A percentile compares a stretch with the other conserved stretches of the same genome.
Evolutionary conservation across 2,888 invertebrate species (phyloP).

Genomic region (Piscicola geometra): DNA sequence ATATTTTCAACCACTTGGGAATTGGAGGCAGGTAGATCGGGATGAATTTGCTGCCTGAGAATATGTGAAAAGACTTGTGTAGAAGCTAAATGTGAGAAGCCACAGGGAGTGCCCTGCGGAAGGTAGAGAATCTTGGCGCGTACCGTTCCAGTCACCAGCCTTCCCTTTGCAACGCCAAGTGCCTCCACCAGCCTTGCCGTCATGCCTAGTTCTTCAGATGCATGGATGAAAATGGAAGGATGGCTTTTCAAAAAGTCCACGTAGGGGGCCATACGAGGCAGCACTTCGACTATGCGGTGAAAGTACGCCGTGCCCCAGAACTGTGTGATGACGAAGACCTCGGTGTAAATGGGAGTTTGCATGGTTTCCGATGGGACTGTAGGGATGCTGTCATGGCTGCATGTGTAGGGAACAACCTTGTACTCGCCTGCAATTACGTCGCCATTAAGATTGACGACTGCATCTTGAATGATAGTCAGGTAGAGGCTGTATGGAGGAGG

Average conservation of each 20-base stretch:
- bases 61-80: slow-evolving; percentile 38
- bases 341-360: slow-evolving; percentile 38
- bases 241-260: slow-evolving; percentile 39
- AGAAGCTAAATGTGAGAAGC: slow-evolving; percentile 39
- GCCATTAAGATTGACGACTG: slow-evolving; percentile 40
- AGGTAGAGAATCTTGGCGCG: slow-evolving; percentile 42
- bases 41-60: neutral
- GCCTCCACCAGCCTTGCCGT: slow-evolving; percentile 36
- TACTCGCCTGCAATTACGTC: slow-evolving; percentile 40
- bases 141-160: slow-evolving; percentile 39
- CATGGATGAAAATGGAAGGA: slow-evolving; percentile 40
- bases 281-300: slow-evolving; percentile 41
- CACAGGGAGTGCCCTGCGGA: slow-evolving; percentile 43
- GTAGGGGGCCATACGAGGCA: slow-evolving; percentile 43
- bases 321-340: slow-evolving; percentile 44
- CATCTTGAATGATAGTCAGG: slow-evolving; percentile 41
- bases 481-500: slow-evolving; percentile 40
- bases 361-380: slow-evolving; percentile 36
- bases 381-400: slow-evolving; percentile 41
- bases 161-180: slow-evolving; percentile 38
- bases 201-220: slow-evolving; percentile 36
- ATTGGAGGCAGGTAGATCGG: neutral
- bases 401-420: slow-evolving; percentile 42
- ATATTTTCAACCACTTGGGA: neutral
- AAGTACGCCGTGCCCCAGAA: slow-evolving; percentile 42